A percentile compares a stretch with the other conserved stretches of the same genome.
Conservation (phyloP, 1,140 invertebrate species). For the Armadillidium nasatum region DNA sequence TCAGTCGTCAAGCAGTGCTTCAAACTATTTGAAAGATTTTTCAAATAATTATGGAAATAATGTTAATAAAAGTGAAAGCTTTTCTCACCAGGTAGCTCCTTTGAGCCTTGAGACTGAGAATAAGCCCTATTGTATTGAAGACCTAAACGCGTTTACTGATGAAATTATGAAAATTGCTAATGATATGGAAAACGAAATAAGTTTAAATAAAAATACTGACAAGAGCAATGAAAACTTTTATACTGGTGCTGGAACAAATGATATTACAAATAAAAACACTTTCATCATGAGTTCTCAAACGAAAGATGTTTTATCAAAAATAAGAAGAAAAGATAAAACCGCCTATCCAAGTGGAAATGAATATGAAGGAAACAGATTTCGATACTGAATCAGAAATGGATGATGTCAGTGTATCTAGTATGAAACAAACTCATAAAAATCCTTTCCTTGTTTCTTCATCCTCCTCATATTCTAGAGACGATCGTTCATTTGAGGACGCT, state of each 20-base stretch:
- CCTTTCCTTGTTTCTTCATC: not conserved
- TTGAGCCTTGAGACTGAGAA: conserved; percentile 40
- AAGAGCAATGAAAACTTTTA: conserved; percentile 6
- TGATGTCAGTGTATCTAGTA: conserved; percentile 3
- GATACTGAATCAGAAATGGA: conserved; percentile 39
- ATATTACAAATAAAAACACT: not conserved
- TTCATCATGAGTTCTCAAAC: conserved; percentile 32
- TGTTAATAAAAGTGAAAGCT: not conserved
- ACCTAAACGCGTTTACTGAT: conserved; percentile 28
- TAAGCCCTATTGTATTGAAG: conserved; percentile 24
- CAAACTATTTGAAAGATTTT: not conserved
- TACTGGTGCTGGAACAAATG: not conserved
- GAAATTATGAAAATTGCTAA: conserved; percentile 34
- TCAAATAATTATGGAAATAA: not conserved
- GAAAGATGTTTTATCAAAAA: not conserved
- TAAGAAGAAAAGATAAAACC: conserved; percentile 27
- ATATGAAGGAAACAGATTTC: conserved; percentile 34
- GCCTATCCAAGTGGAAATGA: conserved; percentile 36
- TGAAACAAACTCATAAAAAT: not conserved
- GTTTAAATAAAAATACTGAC: not conserved
- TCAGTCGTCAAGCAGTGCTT: too few species aligned
- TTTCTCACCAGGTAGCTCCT: conserved; percentile 34
- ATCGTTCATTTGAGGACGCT: too few species aligned
- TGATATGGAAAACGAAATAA: conserved; percentile 19
- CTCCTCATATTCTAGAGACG: not conserved